These are phyloP conservation scores for Drosophila takahashii DNA, from an alignment of 1,140 invertebrate species.

Conservation along the genomic window DNA sequence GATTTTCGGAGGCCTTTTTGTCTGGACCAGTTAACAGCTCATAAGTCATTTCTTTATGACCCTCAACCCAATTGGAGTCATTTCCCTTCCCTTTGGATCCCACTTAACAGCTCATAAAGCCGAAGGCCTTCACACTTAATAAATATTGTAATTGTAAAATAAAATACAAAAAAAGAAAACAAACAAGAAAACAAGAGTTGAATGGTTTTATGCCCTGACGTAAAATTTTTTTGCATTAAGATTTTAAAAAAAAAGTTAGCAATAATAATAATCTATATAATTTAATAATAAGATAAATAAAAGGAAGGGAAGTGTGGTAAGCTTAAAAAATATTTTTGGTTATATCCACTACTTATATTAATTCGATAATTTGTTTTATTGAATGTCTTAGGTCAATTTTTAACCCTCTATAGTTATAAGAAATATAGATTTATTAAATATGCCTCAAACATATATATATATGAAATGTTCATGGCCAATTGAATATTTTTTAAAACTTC, in stretches of 20 bases:
- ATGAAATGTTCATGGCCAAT: no score
- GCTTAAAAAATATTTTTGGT: no score
- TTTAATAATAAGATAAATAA: no score
- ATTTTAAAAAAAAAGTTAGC: no score
- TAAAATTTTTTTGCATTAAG: background rate
- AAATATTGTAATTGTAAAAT: constrained; percentile 66
- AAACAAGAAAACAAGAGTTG: background rate
- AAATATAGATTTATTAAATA: no score
- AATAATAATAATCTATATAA: no score
- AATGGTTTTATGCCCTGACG: constrained; percentile 3
- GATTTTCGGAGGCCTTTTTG: constrained; percentile 14
- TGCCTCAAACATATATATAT: no score
- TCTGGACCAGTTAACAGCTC: constrained; percentile 60
- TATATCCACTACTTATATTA: no score
- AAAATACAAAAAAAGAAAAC: constrained; percentile 52
- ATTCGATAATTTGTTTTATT: no score
- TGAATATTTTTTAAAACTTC: background rate
- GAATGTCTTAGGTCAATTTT: no score
- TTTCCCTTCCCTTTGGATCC: background rate
- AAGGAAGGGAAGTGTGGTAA: no score
- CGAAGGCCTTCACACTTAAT: constrained; percentile 52
- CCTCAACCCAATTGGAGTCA: constrained; percentile 11
- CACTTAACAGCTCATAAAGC: constrained; percentile 57
- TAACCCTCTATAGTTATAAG: no score
- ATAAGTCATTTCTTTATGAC: constrained; percentile 57